Base-by-base conservation (phyloP, 2,888 invertebrate genomes). In the Philonicus albiceps region DNA sequence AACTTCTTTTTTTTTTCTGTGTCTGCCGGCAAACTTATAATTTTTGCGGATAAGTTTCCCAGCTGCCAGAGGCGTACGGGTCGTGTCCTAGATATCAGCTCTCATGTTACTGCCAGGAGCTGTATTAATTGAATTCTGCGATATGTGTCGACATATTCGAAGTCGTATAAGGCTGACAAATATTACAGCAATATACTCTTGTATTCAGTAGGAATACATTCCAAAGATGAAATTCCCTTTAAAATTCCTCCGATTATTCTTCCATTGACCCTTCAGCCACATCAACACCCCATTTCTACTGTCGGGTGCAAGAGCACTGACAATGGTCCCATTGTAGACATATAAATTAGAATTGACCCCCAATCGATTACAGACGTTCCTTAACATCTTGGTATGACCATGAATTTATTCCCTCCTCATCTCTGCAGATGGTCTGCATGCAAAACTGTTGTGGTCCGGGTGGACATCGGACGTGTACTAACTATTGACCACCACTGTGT, bases 281-380 rank as follows among this genome's bases (percentile, higher is more conserved):
- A 37, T 83, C 72, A 83, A 1, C 19, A 83, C 64, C 83, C 64
- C n/a, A 37, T 64, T 34, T 83, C 37, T 40, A 27, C 83, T 64
- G 64, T 34, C 27, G 49, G 40, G 37, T 83, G 83, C 83, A 64
- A 31, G 72, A 64, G 34, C 31, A 40, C 31, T 37, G 37, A 72
- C 83, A 83, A 64, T 83, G 19, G 83, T 80, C 7, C 64, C 72
- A 83, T 83, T 83, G 83, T 83, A 83, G 83, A 83, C 83, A 83
- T 83, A 83, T 83, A 83, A 83, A 83, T 83, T 83, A 83, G 72
- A 83, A 31, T 31, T 83, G 83, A 83, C 83, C 83, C 49, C 83
- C 72, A 83, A 83, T 83, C 83, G 83, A 83, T 83, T 83, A 83
- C 83, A 83, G 83, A 72, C 64, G 72, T 83, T 64, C 83, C 83